These are phyloP conservation scores for Cyanoderma ruficeps DNA, from an alignment of 2,113 vertebrate species.

Conservation along the genomic window DNA sequence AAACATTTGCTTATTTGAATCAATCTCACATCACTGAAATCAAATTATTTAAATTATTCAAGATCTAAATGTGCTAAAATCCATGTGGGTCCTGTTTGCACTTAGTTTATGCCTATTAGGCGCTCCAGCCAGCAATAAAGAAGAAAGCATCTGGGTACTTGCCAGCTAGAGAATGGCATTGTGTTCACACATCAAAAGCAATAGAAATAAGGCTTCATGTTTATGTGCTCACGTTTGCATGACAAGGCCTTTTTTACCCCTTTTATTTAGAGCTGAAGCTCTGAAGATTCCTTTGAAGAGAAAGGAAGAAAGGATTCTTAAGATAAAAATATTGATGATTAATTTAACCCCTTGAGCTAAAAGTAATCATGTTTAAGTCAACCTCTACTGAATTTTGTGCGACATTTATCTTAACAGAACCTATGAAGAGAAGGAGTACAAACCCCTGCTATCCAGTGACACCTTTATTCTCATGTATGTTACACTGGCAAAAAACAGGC, in stretches of 20 bases:
- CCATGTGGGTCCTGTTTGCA: slow-evolving; percentile 52
- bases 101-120: slow-evolving; percentile 68
- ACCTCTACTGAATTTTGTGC: not conserved
- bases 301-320: not conserved
- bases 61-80: slow-evolving; percentile 67
- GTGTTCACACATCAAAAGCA: slow-evolving; percentile 58
- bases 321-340: not conserved
- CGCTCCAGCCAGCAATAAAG: slow-evolving; percentile 55
- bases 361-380: not conserved
- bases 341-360: not conserved
- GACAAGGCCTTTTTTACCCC: not conserved
- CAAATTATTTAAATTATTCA: slow-evolving; percentile 77
- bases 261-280: not conserved
- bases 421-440: not conserved
- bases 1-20: slow-evolving; percentile 67
- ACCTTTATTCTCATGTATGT: not conserved
- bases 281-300: slow-evolving; percentile 39
- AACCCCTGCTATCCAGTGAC: not conserved
- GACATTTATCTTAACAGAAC: not conserved
- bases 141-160: slow-evolving; percentile 46
- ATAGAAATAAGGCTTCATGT: not conserved
- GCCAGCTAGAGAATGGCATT: slow-evolving; percentile 50
- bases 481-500: not conserved
- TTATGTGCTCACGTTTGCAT: slow-evolving; percentile 33
- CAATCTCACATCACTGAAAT: slow-evolving; percentile 46